A percentile compares a stretch with the other conserved stretches of the same genome.
Conservation (phyloP, 2,888 invertebrate species). For the Acanthosoma haemorrhoidale region DNA sequence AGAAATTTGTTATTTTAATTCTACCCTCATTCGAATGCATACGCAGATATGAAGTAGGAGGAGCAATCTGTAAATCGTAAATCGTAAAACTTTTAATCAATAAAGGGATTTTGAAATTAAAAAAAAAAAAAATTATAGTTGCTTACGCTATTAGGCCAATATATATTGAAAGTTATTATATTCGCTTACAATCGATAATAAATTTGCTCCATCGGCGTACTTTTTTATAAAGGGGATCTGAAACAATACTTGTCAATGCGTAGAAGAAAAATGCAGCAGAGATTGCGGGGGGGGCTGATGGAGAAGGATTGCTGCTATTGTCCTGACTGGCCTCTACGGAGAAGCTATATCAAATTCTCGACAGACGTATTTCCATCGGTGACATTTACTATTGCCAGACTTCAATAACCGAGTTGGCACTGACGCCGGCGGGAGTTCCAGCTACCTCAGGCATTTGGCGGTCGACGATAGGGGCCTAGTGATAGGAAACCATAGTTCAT, state of each 20-base stretch:
- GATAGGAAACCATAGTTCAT: too few relatives aligned
- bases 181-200: not conserved
- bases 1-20: too few relatives aligned
- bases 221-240: not conserved
- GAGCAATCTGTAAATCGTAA: too few relatives aligned
- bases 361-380: constrained; percentile 10
- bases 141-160: too few relatives aligned
- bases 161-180: too few relatives aligned
- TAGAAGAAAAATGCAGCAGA: not conserved
- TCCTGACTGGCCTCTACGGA: not conserved
- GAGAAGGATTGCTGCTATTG: not conserved
- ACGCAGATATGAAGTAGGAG: too few relatives aligned
- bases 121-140: too few relatives aligned
- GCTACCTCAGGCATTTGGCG: too few relatives aligned
- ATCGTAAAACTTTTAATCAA: too few relatives aligned
- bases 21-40: too few relatives aligned
- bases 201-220: not conserved
- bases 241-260: not conserved
- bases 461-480: too few relatives aligned
- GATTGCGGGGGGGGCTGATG: not conserved
- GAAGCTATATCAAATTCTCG: constrained; percentile 3
- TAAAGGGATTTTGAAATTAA: too few relatives aligned
- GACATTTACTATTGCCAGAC: constrained; percentile 10
- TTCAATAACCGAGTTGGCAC: not conserved
- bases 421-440: not conserved